Percentiles rank a stretch among this genome's conserved stretches.
Conservation (phyloP, 1,140 invertebrate genomes). For the Microplitis mediator region DNA sequence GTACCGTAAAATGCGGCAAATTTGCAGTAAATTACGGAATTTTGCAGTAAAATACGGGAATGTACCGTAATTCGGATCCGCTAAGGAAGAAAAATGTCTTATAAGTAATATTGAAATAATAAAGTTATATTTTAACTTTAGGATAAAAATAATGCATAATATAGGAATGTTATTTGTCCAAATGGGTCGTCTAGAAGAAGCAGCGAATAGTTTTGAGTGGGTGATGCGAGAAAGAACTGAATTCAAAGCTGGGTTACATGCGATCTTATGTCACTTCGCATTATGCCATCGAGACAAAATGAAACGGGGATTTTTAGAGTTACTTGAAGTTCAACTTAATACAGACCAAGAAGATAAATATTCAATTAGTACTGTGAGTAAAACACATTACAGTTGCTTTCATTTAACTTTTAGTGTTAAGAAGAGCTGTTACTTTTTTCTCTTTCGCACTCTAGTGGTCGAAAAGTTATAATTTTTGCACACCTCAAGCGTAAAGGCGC, state of each 20-base stretch:
- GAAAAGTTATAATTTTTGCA: too few relatives aligned
- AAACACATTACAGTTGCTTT: not conserved
- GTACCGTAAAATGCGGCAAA: too few relatives aligned
- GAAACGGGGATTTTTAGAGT: conserved; percentile 87
- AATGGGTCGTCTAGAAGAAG: conserved; percentile 95
- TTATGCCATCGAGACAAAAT: conserved; percentile 93
- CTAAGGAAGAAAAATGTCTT: conserved; percentile 11
- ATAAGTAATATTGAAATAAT: conserved; percentile 8
- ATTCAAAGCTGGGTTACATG: conserved; percentile 86
- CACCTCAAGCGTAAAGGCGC: too few relatives aligned
- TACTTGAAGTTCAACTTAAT: conserved; percentile 86
- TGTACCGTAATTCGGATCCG: too few relatives aligned
- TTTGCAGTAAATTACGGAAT: too few relatives aligned
- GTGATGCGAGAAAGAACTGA: conserved; percentile 95
- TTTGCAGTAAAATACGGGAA: too few relatives aligned
- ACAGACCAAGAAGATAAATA: conserved; percentile 86
- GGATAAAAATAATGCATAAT: conserved; percentile 98
- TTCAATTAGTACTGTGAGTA: conserved; percentile 57
- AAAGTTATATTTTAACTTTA: conserved; percentile 50
- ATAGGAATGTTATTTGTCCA: conserved; percentile 95
- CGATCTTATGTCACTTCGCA: conserved; percentile 92
- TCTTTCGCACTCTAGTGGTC: too few relatives aligned
- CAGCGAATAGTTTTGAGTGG: conserved; percentile 95
- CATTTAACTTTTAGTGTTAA: not conserved
- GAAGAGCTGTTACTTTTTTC: not conserved